A percentile compares a stretch with the other conserved stretches of the same genome.
These are phyloP conservation scores for Spatulosminthurus flaviceps DNA, from an alignment of 2,888 invertebrate species.

Conservation along the genomic window DNA sequence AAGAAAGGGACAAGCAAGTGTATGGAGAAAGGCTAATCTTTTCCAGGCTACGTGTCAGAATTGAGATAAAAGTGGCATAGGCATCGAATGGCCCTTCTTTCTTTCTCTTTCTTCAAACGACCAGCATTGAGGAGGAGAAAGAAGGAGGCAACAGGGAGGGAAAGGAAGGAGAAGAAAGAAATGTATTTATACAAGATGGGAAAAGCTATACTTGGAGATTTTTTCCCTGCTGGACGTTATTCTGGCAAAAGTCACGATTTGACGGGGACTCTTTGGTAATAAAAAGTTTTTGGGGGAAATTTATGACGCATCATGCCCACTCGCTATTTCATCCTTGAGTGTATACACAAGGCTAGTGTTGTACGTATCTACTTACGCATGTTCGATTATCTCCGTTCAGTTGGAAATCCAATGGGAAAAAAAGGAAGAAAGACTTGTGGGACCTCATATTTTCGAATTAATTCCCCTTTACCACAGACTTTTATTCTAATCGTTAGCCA, in stretches of 20 bases:
- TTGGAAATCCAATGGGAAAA: conserved; percentile 16
- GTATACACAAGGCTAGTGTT: neutral
- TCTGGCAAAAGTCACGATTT: conserved; percentile 33
- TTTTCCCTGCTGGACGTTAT: conserved; percentile 9
- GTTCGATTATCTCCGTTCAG: conserved; percentile 41
- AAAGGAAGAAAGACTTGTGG: neutral
- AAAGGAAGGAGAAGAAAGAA: neutral
- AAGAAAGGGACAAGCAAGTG: neutral
- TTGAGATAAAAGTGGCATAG: conserved; percentile 30
- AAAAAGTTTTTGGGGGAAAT: conserved; percentile 43
- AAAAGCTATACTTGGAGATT: neutral
- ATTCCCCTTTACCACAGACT: neutral
- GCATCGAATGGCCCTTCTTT: conserved; percentile 22
- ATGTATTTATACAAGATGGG: neutral
- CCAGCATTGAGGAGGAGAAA: neutral
- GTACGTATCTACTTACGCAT: conserved; percentile 5
- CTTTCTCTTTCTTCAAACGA: neutral
- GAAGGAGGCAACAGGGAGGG: conserved; percentile 7
- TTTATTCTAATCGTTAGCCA: conserved; percentile 10
- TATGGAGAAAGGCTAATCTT: conserved; percentile 30
- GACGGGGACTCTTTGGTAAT: conserved; percentile 39
- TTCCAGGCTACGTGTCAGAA: conserved; percentile 34
- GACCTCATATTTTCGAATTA: neutral
- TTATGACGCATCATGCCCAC: conserved; percentile 41
- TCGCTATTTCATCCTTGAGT: conserved; percentile 19